Base-by-base conservation (phyloP, 2,113 vertebrate genomes). In the Chroicocephalus ridibundus region DNA sequence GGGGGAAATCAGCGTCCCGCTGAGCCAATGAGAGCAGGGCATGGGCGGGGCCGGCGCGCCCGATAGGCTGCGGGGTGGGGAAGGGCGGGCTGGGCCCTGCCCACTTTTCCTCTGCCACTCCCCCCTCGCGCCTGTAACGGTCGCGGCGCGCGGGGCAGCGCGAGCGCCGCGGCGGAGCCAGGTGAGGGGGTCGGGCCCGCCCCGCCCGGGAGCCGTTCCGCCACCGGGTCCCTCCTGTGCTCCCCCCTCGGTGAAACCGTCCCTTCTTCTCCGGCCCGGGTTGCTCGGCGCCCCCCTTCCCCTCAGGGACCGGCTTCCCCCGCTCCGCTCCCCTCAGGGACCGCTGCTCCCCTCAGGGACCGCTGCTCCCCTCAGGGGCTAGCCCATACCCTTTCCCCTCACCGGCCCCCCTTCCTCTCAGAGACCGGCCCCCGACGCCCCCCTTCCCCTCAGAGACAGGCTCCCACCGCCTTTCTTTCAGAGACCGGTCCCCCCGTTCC, bases 1-100 rank as follows among this genome's bases (percentile, higher is more conserved):
- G 76, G 38, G 36, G 7, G 7, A 55, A 55, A 55, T 15, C 34
- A 10, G 32, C 4, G 2, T 34, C 13, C 8, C 0, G 3, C 0
- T 0, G 1, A 44, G 13, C 94, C 92, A 94, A 89, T 96, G 18
- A 60, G 10, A 0, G 12, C 1, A 0, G 5, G 3, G 0, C 0
- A 0, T 0, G 4, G 90, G 69, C 10, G 65, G 2, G 8, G 0
- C 0, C 1, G 2, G 0, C 0, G 10, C 0, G 0, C 0, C 5
- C 5, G n/a, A 95, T 95, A 74, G 86, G 84, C 10, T 27, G 46
- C 0, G 0, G 0, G 0, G 2, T 0, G 0, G 0, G 0, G 2
- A 13, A 7, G 15, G 6, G 64, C 6, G 79, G 58, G 57, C 5
- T 8, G 3, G 15, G 17, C 8, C 15, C 2, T 11, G 20, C 71